Evolutionary conservation across 2,113 vertebrate species (phyloP), one percentile per base, ranked within the genome.

Genomic region (Psephotus haematonotus): DNA sequence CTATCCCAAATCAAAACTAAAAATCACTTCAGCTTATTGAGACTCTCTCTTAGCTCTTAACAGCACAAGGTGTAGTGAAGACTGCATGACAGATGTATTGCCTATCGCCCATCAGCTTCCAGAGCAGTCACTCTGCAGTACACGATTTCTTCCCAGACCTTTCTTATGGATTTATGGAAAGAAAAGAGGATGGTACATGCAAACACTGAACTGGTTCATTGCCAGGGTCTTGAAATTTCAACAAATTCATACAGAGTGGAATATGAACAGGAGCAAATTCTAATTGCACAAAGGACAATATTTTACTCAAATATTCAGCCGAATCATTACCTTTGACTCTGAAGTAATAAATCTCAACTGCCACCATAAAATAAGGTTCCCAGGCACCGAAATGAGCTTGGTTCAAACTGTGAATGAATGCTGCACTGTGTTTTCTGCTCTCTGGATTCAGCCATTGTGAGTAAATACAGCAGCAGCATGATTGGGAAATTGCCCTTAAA

Each of bases 391-490:
- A 69, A 2, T 60, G 24, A 60, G 24, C 24, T 63, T 68, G 50
- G 55, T 86, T 92, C 90, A 93, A 82, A 88, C 50, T 75, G 68
- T 27, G 27, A 71, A 59, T 77, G 69, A 78, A 31, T 28, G 67
- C 31, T 64, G 60, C 43, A n/a, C 43, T 81, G 63, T 88, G 33
- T 81, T 90, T 82, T 86, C 76, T 93, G 68, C 82, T 88, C 64
- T 83, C 71, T 68, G 15, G 65, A 88, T 88, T 85, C 57, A 93
- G 52, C 43, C 35, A 27, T 60, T 18, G 7, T 39, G 18, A 95
- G 93, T 88, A 96, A 92, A 96, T 86, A 90, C 31, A 89, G 74
- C 70, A 92, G 69, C 37, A 81, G 69, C 29, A 41, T 62, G 76
- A 78, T 24, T 86, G 79, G 68, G 92, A 90, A 90, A 86, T 78